Evolutionary conservation across 2,797 vertebrate genomes (phyloP).

Genomic region (Jordanella pulchra): DNA sequence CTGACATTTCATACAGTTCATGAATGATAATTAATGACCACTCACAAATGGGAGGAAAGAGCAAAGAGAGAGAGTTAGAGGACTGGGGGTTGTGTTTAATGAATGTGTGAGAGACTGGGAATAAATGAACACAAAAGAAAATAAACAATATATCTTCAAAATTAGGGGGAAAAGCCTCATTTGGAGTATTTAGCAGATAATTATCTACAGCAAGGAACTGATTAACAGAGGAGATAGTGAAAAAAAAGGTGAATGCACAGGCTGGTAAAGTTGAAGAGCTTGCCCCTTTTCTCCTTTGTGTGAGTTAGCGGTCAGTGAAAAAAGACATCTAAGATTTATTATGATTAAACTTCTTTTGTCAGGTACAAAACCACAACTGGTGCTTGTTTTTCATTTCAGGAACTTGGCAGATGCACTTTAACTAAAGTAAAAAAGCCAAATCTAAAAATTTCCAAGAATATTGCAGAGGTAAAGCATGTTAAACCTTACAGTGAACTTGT

Average conservation of each 20-base stretch:
- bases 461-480: slow-evolving; percentile 13
- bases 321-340: slow-evolving; percentile 54
- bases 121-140: slow-evolving; percentile 14
- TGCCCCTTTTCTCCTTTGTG: slow-evolving; percentile 34
- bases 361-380: slow-evolving; percentile 10
- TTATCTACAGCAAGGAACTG: slow-evolving; percentile 57
- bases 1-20: slow-evolving; percentile 66
- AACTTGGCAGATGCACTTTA: not conserved
- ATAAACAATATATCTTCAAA: slow-evolving; percentile 7
- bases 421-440: not conserved
- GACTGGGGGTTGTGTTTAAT: slow-evolving; percentile 45
- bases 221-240: slow-evolving; percentile 52
- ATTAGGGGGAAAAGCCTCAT: slow-evolving; percentile 33
- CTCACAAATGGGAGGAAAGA: slow-evolving; percentile 55
- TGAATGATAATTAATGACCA: slow-evolving; percentile 71
- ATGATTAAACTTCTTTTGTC: slow-evolving; percentile 58
- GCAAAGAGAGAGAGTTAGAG: slow-evolving; percentile 41
- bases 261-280: slow-evolving; percentile 57
- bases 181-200: slow-evolving; percentile 56
- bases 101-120: slow-evolving; percentile 48
- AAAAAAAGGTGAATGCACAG: slow-evolving; percentile 35
- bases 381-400: slow-evolving; percentile 23
- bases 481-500: slow-evolving; percentile 44
- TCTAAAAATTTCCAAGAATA: not conserved
- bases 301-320: slow-evolving; percentile 46